These are phyloP conservation scores for Silurus asotus DNA, from an alignment of 2,113 vertebrate species.

Conservation along the genomic window DNA sequence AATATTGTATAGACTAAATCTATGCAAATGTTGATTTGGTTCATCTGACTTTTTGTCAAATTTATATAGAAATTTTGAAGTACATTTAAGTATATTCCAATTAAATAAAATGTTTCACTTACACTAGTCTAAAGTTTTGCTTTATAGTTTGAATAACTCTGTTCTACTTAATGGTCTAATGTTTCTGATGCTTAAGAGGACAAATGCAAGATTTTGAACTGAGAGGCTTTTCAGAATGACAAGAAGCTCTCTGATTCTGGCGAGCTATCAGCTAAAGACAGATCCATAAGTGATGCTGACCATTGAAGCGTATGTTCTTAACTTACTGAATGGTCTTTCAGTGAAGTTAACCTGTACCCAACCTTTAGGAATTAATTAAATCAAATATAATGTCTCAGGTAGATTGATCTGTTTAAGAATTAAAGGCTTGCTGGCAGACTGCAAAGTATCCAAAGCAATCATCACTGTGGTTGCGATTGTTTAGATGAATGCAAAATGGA, in stretches of 20 bases:
- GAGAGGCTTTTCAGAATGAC: neutral
- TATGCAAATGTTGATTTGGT: neutral
- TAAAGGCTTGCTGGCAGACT: neutral
- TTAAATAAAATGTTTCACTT: too few relatives aligned
- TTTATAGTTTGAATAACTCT: neutral
- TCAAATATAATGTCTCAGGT: neutral
- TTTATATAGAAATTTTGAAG: too few relatives aligned
- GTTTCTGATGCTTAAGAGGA: neutral
- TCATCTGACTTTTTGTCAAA: neutral
- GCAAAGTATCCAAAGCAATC: neutral
- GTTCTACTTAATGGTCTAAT: neutral
- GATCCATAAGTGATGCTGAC: neutral
- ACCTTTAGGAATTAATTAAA: neutral
- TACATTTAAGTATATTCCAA: too few relatives aligned
- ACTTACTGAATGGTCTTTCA: neutral
- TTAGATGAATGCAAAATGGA: neutral
- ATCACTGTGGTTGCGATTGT: neutral
- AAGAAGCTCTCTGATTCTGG: neutral
- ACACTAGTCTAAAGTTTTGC: neutral
- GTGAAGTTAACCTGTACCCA: neutral
- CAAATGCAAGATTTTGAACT: neutral
- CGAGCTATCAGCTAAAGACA: neutral
- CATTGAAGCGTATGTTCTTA: neutral
- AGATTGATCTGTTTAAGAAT: neutral
- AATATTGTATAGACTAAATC: neutral